Evolutionary conservation across 2,797 vertebrate species (phyloP).

Genomic region (Emydoidea blandingii): DNA sequence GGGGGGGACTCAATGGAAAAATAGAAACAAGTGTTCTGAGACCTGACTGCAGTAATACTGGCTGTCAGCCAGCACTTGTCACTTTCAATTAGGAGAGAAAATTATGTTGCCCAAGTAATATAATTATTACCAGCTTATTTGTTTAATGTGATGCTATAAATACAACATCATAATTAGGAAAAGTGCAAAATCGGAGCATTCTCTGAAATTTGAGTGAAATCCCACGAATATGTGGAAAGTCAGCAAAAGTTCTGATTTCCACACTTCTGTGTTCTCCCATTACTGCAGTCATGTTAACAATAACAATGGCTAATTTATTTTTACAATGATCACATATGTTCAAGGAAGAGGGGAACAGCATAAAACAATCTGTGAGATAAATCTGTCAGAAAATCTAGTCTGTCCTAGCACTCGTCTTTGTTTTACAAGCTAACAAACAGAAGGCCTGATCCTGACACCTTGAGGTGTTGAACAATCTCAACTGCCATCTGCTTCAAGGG

Average conservation of each 20-base stretch:
- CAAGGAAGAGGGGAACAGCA: not conserved
- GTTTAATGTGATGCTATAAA: conserved; percentile 56
- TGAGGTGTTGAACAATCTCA: not conserved
- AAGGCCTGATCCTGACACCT: not conserved
- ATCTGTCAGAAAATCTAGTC: not conserved
- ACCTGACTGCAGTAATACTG: not conserved
- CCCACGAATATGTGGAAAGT: not conserved
- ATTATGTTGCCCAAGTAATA: conserved; percentile 50
- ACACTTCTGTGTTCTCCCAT: not conserved
- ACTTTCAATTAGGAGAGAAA: conserved; percentile 70
- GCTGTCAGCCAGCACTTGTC: conserved; percentile 47
- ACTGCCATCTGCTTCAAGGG: not conserved
- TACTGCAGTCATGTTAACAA: not conserved
- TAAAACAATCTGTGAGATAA: not conserved
- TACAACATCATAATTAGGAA: conserved; percentile 28
- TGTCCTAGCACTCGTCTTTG: not conserved
- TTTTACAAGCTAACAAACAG: not conserved
- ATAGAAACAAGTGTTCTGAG: conserved; percentile 7
- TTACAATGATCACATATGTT: not conserved
- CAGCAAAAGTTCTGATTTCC: conserved; percentile 10
- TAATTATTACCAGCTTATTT: conserved; percentile 66
- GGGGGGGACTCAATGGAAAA: not conserved
- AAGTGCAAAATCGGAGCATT: conserved; percentile 22
- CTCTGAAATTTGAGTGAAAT: conserved; percentile 54
- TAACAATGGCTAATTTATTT: conserved; percentile 12